Conservation (phyloP, 2,797 vertebrate species). For the Microcaecilia unicolor region DNA sequence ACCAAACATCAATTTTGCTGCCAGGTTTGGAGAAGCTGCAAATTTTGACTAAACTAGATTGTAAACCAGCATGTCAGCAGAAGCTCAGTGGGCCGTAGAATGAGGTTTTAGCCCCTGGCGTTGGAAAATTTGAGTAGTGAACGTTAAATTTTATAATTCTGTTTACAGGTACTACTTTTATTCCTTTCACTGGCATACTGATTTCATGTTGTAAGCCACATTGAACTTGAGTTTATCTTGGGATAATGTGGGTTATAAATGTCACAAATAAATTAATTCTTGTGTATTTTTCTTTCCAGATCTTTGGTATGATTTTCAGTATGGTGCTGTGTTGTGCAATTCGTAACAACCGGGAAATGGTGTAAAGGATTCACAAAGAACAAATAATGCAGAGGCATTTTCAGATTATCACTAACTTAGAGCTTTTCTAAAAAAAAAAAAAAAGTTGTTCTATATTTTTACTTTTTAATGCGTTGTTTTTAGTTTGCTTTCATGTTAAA, state of each 20-base stretch:
- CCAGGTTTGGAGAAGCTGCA: too few species aligned
- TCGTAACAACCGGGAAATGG: slow-evolving; percentile 85
- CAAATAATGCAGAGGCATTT: slow-evolving; percentile 6
- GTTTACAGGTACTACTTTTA: too few species aligned
- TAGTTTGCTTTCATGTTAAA: slow-evolving; percentile 23
- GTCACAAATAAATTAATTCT: neutral
- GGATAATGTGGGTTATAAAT: too few species aligned
- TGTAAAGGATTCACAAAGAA: slow-evolving; percentile 46
- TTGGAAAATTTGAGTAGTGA: neutral
- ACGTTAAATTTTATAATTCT: neutral
- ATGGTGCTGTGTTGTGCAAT: slow-evolving; percentile 93
- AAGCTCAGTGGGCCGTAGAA: neutral
- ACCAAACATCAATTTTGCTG: too few species aligned
- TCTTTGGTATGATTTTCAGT: slow-evolving; percentile 96
- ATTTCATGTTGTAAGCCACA: too few species aligned
- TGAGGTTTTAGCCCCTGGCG: neutral
- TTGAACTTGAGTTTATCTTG: too few species aligned
- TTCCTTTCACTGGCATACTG: too few species aligned
- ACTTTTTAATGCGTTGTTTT: slow-evolving; percentile 3
- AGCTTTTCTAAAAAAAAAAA: slow-evolving; percentile 58
- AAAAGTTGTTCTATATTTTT: slow-evolving; percentile 45
- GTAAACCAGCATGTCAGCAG: too few species aligned
- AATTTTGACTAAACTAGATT: too few species aligned
- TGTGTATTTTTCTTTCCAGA: slow-evolving; percentile 44
- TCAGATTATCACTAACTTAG: slow-evolving; percentile 9